These are phyloP conservation scores for Brachionus paranguensis DNA, from an alignment of 1,140 invertebrate genomes.

Conservation along the genomic window DNA sequence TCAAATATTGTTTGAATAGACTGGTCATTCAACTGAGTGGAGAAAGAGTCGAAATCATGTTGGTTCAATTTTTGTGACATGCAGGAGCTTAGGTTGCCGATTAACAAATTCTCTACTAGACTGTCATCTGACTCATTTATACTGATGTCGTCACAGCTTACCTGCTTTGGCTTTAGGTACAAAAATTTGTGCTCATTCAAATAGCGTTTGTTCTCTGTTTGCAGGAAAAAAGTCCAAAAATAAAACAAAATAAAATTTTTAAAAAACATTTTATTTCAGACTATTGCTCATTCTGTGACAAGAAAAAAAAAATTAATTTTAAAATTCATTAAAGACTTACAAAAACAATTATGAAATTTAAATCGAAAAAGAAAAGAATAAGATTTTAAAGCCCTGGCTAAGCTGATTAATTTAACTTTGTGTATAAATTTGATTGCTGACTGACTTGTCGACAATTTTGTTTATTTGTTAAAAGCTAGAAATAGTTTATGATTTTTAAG, in stretches of 20 bases:
- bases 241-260: not conserved
- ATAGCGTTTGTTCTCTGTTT: not conserved
- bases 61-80: not conserved
- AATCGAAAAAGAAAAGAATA: not conserved
- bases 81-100: not conserved
- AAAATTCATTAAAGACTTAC: not conserved
- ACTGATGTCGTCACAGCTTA: not conserved
- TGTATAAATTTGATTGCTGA: not conserved
- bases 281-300: not conserved
- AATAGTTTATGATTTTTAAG: slow-evolving; percentile 2
- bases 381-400: not conserved
- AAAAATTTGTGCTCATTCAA: not conserved
- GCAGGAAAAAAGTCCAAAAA: not conserved
- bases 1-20: not conserved
- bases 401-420: not conserved
- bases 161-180: not conserved
- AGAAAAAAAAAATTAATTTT: not conserved
- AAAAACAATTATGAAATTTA: not conserved
- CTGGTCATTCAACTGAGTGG: not conserved
- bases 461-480: not conserved
- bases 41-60: not conserved
- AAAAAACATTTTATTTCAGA: not conserved
- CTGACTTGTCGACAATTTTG: not conserved
- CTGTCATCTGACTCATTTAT: not conserved
- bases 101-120: not conserved